These are phyloP conservation scores for Portunus trituberculatus DNA, from an alignment of 1,140 invertebrate species.

Conservation along the genomic window DNA sequence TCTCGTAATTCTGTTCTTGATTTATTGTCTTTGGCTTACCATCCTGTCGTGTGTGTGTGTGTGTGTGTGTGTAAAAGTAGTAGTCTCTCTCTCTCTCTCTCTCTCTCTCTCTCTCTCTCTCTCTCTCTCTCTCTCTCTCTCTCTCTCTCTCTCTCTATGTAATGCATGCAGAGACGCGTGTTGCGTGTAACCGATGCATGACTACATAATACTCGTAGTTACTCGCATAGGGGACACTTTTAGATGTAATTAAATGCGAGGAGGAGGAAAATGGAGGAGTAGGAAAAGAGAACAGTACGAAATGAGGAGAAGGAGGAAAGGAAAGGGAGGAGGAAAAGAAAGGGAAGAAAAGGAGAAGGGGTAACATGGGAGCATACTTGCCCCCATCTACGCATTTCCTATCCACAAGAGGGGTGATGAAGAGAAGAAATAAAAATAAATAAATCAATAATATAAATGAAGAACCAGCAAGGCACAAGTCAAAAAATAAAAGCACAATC, in stretches of 20 bases:
- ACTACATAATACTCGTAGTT: background rate
- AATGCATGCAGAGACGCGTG: background rate
- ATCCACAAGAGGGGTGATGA: no score
- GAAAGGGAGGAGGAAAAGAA: background rate
- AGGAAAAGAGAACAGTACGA: background rate
- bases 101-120: background rate
- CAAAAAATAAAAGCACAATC: background rate
- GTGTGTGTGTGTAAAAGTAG: constrained; percentile 29
- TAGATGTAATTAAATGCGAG: no score
- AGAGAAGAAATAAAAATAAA: no score
- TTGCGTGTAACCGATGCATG: background rate
- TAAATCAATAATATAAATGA: no score
- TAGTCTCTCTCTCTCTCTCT: constrained; percentile 4
- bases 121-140: no score
- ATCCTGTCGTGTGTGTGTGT: background rate
- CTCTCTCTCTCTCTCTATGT: background rate
- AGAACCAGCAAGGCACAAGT: background rate
- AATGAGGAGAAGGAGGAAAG: background rate
- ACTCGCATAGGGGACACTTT: no score
- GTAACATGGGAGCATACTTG: no score
- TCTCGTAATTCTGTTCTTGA: background rate
- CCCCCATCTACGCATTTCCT: no score
- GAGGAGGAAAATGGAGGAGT: no score
- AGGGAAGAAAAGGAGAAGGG: background rate
- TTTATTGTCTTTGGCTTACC: background rate